Percentiles rank a stretch among this genome's conserved stretches.
These are phyloP conservation scores for Tragulus kanchil DNA, from an alignment of 2,113 vertebrate species.

Conservation along the genomic window DNA sequence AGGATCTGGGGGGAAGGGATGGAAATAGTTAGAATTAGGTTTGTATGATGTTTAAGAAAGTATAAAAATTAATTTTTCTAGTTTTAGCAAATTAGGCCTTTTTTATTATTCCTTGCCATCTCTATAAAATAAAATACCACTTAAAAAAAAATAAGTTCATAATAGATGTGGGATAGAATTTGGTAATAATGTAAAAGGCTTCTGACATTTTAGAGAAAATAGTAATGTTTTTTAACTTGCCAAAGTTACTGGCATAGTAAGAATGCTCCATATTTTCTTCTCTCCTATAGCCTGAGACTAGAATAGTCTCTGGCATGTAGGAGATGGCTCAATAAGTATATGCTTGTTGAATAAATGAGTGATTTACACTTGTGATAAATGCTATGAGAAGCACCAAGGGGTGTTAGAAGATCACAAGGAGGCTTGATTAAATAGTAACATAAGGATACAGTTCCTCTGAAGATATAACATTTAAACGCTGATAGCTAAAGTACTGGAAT, in stretches of 20 bases:
- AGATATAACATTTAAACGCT: background rate
- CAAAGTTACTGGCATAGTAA: background rate
- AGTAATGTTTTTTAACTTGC: background rate
- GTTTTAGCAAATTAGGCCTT: slow-evolving; percentile 10
- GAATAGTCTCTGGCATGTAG: background rate
- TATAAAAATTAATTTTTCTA: background rate
- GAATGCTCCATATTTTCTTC: background rate
- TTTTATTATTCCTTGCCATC: background rate
- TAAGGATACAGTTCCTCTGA: background rate
- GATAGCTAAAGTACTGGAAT: background rate
- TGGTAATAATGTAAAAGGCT: slow-evolving; percentile 33
- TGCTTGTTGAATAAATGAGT: background rate
- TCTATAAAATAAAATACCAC: slow-evolving; percentile 1
- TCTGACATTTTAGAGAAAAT: slow-evolving; percentile 37
- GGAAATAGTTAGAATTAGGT: background rate
- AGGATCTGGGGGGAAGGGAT: background rate
- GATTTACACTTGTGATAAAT: background rate
- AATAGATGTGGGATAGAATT: background rate
- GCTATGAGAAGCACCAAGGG: background rate
- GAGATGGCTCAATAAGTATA: background rate
- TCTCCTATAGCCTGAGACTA: background rate
- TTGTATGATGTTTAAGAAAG: slow-evolving; percentile 9
- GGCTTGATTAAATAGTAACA: background rate
- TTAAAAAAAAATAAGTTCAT: background rate
- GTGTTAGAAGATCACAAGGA: background rate